A percentile compares a stretch with the other conserved stretches of the same genome.
Conservation (phyloP, 2,888 invertebrate species). For the Nymphalis polychloros region DNA sequence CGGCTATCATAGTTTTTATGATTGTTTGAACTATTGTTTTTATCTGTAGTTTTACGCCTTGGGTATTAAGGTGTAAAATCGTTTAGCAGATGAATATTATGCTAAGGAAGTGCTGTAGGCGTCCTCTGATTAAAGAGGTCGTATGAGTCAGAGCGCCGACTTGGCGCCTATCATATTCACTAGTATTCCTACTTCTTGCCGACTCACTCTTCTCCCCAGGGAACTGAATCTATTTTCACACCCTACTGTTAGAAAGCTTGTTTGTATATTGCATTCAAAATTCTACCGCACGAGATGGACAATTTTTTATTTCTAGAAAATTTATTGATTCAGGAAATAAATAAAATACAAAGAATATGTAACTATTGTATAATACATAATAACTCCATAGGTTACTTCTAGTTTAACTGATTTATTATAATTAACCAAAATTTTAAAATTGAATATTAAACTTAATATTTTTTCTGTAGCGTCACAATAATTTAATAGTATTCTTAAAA, state of each 20-base stretch:
- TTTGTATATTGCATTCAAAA: not conserved
- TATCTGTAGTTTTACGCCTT: constrained; percentile 9
- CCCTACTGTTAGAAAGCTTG: constrained; percentile 31
- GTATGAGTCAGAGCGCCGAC: constrained; percentile 68
- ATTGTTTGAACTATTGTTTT: constrained; percentile 10
- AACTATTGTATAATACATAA: no score
- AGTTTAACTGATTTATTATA: no score
- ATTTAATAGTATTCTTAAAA: no score
- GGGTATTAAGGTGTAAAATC: constrained; percentile 42
- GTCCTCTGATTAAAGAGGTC: constrained; percentile 62
- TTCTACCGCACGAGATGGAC: no score
- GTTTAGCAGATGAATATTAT: constrained; percentile 39
- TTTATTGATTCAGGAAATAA: no score
- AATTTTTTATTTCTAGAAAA: no score
- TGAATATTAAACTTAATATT: no score
- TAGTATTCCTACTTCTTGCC: constrained; percentile 49
- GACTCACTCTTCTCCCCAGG: constrained; percentile 45
- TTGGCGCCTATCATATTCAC: constrained; percentile 63
- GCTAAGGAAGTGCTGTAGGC: constrained; percentile 47
- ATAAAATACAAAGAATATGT: no score
- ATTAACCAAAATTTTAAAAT: no score
- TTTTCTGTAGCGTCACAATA: no score
- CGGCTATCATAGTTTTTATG: constrained; percentile 35
- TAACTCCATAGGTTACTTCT: no score
- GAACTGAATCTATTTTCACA: constrained; percentile 59